Base-by-base conservation (phyloP, 1,140 invertebrate genomes). In the Zaprionus africanus region DNA sequence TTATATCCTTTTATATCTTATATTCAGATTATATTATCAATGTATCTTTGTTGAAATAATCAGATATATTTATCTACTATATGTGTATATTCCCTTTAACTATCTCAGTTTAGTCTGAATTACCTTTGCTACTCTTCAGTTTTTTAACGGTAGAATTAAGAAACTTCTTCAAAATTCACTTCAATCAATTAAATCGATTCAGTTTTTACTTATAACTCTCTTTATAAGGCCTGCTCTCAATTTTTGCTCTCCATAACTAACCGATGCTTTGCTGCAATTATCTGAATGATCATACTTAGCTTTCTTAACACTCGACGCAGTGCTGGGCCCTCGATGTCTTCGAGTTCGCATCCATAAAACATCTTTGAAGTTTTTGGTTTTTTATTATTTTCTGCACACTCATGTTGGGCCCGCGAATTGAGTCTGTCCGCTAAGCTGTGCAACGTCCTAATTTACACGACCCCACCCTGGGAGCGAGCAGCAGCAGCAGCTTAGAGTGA, bases 401-500 rank as follows among this genome's bases (percentile, higher is more conserved):
- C 67, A 59, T 60, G 67, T 54, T 61, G 9, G 36, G 49, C 26
- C n/a, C 26, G 34, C n/a, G 24, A 34, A 53, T 26, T 11, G 41
- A 31, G 79, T 61, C 63, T 63, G 75, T 78, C 72, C 67, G 63
- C 70, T 81, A 73, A 73, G 70, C 75, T 77, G 46, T 51, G 75
- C 75, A 65, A 78, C 75, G 78, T 88, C 78, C 84, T 81, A 88
- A 87, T 83, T 88, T 84, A 88, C 84, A 79, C 81, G 74, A 68
- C 70, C 73, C 71, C 78, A 63, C 31, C 71, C 46, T 60, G 43
- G 65, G 26, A 7, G 31, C 38, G 51, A 78, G 64, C 69, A 60
- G 38, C 24, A 60, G 38, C 24, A 63, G 28, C 13, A 46, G 38
- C 3, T 15, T 22, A 36, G 12, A 60, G 6, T 22, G 13, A 63